Conservation (phyloP, 2,113 vertebrate species). For the Menidia beryllina region DNA sequence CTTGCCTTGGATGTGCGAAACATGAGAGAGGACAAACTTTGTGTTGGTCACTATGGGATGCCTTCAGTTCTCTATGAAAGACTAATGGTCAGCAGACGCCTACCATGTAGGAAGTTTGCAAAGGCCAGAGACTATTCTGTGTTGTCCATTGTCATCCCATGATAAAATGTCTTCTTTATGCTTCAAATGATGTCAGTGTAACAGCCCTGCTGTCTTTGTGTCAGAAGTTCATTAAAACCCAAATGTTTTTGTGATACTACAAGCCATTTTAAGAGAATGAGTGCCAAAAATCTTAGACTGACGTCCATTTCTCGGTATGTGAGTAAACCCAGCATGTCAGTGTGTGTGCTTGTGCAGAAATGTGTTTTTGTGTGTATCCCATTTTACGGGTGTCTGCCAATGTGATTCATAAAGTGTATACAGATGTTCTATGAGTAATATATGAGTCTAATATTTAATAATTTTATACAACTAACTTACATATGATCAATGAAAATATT, state of each 20-base stretch:
- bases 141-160: slow-evolving; percentile 48
- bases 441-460: slow-evolving; percentile 90
- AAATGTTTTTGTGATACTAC: slow-evolving; percentile 50
- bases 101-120: slow-evolving; percentile 82
- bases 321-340: slow-evolving; percentile 21
- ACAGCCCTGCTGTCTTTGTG: slow-evolving; percentile 58
- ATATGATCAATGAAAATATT: slow-evolving; percentile 82
- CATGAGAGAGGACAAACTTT: slow-evolving; percentile 68
- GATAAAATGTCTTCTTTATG: slow-evolving; percentile 52
- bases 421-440: slow-evolving; percentile 88
- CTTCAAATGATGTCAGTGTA: slow-evolving; percentile 57
- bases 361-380: slow-evolving; percentile 49
- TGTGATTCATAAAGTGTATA: slow-evolving; percentile 83
- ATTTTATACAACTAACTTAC: slow-evolving; percentile 89
- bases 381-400: slow-evolving; percentile 83
- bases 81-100: slow-evolving; percentile 72
- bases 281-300: slow-evolving; percentile 36
- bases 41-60: slow-evolving; percentile 72
- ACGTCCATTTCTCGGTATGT: slow-evolving; percentile 40
- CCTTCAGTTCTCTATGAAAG: slow-evolving; percentile 70
- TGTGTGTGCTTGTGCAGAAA: slow-evolving; percentile 20
- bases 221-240: slow-evolving; percentile 49
- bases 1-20: slow-evolving; percentile 63
- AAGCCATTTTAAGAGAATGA: slow-evolving; percentile 56
- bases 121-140: slow-evolving; percentile 66